Evolutionary conservation across 2,888 invertebrate genomes (phyloP).

Genomic region (Thalpophila matura): DNA sequence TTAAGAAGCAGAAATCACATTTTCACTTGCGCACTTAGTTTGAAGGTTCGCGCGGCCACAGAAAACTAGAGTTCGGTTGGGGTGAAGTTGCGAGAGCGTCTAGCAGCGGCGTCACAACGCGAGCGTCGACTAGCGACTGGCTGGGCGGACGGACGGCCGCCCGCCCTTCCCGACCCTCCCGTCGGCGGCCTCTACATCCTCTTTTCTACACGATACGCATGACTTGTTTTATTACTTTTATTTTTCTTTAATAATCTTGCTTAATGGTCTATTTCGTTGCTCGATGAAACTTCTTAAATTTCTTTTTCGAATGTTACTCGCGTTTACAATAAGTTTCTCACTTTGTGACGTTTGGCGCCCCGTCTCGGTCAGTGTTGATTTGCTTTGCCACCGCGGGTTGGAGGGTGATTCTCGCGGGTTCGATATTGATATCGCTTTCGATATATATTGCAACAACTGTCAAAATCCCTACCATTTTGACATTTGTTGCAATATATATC

Average conservation of each 20-base stretch:
- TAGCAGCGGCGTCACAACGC: constrained; percentile 56
- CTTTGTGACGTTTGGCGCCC: constrained; percentile 48
- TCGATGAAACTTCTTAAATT: constrained; percentile 82
- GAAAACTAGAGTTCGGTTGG: constrained; percentile 49
- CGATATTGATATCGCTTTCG: too few species aligned
- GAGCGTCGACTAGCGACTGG: constrained; percentile 79
- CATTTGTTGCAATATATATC: too few species aligned
- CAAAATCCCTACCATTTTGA: too few species aligned
- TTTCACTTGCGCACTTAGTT: constrained; percentile 59
- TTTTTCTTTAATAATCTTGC: constrained; percentile 88
- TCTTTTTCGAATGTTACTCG: constrained; percentile 72
- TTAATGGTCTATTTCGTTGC: constrained; percentile 85
- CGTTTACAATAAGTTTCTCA: constrained; percentile 70
- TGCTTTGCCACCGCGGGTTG: constrained; percentile 11
- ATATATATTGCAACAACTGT: too few species aligned
- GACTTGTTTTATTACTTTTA: constrained; percentile 88
- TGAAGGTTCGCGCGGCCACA: constrained; percentile 53
- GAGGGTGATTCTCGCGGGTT: too few species aligned
- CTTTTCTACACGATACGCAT: constrained; percentile 81
- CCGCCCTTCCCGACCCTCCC: constrained; percentile 77
- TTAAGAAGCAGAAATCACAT: constrained; percentile 64
- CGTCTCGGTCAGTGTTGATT: constrained; percentile 19
- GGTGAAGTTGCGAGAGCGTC: constrained; percentile 63
- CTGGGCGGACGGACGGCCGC: constrained; percentile 59
- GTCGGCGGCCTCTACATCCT: constrained; percentile 69